phyloP scores from a whole-genome alignment of 2,888 invertebrate species.

The Dryomyza anilis region DNA sequence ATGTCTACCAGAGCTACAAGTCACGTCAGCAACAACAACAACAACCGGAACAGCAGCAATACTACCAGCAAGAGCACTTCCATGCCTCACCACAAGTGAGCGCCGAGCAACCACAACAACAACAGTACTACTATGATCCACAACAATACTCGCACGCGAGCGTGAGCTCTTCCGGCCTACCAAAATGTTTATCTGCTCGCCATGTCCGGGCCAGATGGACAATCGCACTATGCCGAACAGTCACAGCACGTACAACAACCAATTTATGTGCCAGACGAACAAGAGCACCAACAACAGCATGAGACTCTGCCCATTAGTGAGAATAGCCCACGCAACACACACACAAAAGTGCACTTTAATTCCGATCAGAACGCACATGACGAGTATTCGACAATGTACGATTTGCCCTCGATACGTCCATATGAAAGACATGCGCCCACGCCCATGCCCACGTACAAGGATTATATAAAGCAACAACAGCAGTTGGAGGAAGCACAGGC shows the following conservation, averaged over 20 bases:
- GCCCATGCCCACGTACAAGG: conserved; percentile 34
- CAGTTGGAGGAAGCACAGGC: conserved; percentile 15
- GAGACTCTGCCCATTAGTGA: conserved; percentile 48
- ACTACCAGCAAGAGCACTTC: conserved; percentile 26
- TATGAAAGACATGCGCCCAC: conserved; percentile 43
- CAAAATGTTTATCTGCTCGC: conserved; percentile 54
- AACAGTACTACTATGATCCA: conserved; percentile 47
- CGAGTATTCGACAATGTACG: conserved; percentile 46
- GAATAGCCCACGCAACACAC: conserved; percentile 57
- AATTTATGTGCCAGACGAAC: conserved; percentile 44
- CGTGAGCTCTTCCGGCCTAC: conserved; percentile 37
- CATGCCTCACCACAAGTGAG: conserved; percentile 41
- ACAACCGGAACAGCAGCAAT: conserved; percentile 34
- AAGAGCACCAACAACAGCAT: conserved; percentile 24
- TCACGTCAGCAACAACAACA: conserved; percentile 44
- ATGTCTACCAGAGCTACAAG: conserved; percentile 56
- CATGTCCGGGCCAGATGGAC: conserved; percentile 37
- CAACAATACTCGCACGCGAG: conserved; percentile 31
- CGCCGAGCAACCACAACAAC: conserved; percentile 40
- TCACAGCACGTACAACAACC: conserved; percentile 33
- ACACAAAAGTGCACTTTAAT: conserved; percentile 57
- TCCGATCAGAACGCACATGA: conserved; percentile 38
- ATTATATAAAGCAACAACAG: conserved; percentile 8
- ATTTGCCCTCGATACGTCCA: conserved; percentile 47
- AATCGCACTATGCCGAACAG: conserved; percentile 33